Conservation (phyloP, 2,797 vertebrate species). For the Protonibea diacanthus region DNA sequence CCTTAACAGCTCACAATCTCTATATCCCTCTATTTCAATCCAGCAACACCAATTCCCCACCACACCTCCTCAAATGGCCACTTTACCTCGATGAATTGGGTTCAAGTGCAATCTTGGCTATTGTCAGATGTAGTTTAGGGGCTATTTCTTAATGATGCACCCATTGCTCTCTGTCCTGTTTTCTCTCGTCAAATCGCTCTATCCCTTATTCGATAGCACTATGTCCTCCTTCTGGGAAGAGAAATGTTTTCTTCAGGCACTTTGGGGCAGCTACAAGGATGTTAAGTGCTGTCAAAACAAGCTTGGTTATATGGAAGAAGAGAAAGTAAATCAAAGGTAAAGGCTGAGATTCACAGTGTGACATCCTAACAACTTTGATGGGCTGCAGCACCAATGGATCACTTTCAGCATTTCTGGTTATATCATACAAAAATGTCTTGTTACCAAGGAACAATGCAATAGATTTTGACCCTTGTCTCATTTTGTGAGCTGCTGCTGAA, state of each 20-base stretch:
- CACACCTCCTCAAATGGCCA: constrained; percentile 76
- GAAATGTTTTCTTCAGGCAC: constrained; percentile 70
- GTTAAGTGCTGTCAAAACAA: constrained; percentile 59
- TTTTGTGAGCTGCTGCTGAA: background rate
- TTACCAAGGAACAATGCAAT: constrained; percentile 11
- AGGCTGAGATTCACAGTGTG: constrained; percentile 39
- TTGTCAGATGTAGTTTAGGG: constrained; percentile 85
- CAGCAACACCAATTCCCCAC: constrained; percentile 67
- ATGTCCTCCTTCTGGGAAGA: constrained; percentile 59
- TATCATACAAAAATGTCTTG: constrained; percentile 14
- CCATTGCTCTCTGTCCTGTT: constrained; percentile 69
- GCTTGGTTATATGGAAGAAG: constrained; percentile 20
- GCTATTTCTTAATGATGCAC: constrained; percentile 81
- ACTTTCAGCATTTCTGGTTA: background rate
- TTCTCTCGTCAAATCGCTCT: constrained; percentile 51
- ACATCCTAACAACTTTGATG: constrained; percentile 43
- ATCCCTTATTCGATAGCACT: constrained; percentile 57
- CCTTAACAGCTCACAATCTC: constrained; percentile 48
- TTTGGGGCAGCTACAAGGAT: constrained; percentile 41
- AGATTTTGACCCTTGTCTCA: background rate
- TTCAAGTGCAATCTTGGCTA: constrained; percentile 83
- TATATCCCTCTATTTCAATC: constrained; percentile 66
- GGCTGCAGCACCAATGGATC: constrained; percentile 21
- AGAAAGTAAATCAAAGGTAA: constrained; percentile 50
- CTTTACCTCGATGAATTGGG: constrained; percentile 83